phyloP scores from a whole-genome alignment of 2,113 vertebrate genomes.

The Chloroceryle aenea region DNA sequence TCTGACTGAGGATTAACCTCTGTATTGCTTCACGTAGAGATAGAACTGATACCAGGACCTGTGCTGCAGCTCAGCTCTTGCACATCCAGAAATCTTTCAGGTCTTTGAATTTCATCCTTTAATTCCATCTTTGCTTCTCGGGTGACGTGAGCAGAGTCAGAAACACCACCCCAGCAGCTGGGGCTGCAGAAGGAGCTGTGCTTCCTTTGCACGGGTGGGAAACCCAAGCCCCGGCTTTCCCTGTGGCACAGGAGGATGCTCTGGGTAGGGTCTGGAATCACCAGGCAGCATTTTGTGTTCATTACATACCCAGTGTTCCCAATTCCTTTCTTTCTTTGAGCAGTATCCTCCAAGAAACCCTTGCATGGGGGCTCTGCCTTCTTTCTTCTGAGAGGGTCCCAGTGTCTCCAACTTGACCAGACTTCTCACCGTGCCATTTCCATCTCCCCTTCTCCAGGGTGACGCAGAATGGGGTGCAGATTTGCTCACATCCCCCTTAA shows the following conservation, averaged over 20 bases:
- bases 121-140: too few relatives aligned
- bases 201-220: neutral
- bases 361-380: too few relatives aligned
- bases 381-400: neutral
- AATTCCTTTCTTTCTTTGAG: neutral
- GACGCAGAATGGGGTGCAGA: neutral
- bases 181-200: too few relatives aligned
- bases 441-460: neutral
- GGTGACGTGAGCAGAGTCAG: neutral
- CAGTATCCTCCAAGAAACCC: neutral
- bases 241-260: neutral
- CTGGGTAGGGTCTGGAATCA: neutral
- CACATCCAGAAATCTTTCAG: too few relatives aligned
- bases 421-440: fast-evolving
- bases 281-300: neutral
- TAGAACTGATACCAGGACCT: neutral
- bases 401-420: neutral
- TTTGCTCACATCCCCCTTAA: neutral
- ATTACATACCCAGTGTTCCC: fast-evolving
- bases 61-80: neutral
- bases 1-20: neutral
- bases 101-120: neutral
- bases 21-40: fast-evolving
- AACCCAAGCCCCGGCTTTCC: neutral
- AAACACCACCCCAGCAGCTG: fast-evolving